Evolutionary conservation across 2,888 invertebrate species (phyloP).

Genomic region (Glyphotaelius pellucidus): DNA sequence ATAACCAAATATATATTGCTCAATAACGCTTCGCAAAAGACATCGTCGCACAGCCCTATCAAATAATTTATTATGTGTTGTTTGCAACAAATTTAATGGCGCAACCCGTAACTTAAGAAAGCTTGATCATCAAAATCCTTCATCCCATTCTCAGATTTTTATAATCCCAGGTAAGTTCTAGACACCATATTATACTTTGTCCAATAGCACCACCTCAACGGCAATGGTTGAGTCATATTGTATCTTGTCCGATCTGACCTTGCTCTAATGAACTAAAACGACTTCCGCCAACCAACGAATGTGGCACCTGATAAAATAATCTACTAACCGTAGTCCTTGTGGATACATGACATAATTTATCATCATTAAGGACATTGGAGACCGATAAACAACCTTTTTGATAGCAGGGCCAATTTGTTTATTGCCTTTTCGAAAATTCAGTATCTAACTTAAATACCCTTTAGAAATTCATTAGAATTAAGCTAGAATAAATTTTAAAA

Average conservation of each 20-base stretch:
- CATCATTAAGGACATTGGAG: neutral
- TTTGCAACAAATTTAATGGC: no score
- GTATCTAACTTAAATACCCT: neutral
- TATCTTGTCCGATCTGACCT: constrained; percentile 18
- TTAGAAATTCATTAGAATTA: neutral
- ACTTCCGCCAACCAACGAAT: constrained; percentile 12
- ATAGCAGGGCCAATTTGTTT: neutral
- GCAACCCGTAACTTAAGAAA: neutral
- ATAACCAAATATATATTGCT: no score
- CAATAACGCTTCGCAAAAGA: no score
- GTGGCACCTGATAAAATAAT: neutral
- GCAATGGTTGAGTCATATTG: neutral
- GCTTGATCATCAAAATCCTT: neutral
- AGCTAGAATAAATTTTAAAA: neutral
- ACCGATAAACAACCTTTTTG: neutral
- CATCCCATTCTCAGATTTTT: neutral
- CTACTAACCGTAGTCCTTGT: neutral
- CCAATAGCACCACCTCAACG: neutral
- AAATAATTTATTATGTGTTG: no score
- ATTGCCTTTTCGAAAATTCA: neutral
- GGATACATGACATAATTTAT: neutral
- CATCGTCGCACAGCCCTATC: no score
- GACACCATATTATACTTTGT: neutral
- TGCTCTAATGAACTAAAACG: constrained; percentile 36
- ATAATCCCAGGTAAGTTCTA: neutral